Evolutionary conservation across 2,113 vertebrate genomes (phyloP), one percentile per base, ranked within the genome.

Genomic region (Mirounga angustirostris): DNA sequence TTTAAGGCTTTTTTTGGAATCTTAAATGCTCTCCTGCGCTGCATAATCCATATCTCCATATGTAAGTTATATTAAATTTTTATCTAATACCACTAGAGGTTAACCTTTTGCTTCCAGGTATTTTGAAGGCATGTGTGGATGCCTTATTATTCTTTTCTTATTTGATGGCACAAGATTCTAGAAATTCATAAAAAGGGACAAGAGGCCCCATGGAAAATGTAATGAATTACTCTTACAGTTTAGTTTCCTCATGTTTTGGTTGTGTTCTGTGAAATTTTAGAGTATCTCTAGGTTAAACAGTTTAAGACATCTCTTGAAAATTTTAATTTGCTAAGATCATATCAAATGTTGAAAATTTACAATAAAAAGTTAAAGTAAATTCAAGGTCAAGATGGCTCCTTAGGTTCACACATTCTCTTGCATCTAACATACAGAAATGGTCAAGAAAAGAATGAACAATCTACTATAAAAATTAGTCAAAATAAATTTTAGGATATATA

Each of bases 161-260:
- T 71, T 76, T 67, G 76, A 3, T 82, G 52, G 43, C 58, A 46
- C 8, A 54, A 81, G 33, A 61, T 16, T 89, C 58, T 79, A 93
- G 84, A 73, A 36, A 92, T 78, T 65, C 19, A 36, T 56, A 85
- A 92, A 85, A 67, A 97, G 50, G 19, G 14, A 84, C 36, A 98
- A 61, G 14, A 71, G 30, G 52, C 54, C 11, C 83, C 89, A 86
- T 43, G 58, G 81, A 96, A 97, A 88, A 16, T 86, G 11, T 21
- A 90, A 2, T 91, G 65, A 97, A 91, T 91, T 92, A 97, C 96
- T 93, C 33, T 96, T 98, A 96, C 84, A 98, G 69, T 67, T 36
- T 83, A 93, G 71, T 98, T 98, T 96, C 93, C 90, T 97, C 76
- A 97, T 96, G 76, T 87, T 87, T 95, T 96, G 65, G 83, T 80